Conservation (phyloP, 2,797 vertebrate genomes). For the Spondyliosoma cantharus region DNA sequence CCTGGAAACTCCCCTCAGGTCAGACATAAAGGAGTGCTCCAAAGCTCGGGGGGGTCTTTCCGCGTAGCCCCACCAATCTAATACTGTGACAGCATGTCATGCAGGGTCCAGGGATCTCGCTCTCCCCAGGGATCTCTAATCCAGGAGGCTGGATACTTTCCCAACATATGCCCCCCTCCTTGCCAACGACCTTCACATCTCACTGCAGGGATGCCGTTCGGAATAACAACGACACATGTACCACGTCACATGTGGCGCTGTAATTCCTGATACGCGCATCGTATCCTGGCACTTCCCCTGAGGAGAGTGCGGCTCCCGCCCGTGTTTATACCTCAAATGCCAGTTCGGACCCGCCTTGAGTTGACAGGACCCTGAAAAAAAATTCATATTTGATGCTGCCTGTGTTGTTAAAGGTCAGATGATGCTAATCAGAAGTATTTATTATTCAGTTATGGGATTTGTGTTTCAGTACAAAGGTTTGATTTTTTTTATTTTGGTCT, state of each 20-base stretch:
- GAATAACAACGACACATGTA: constrained; percentile 63
- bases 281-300: constrained; percentile 36
- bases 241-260: constrained; percentile 26
- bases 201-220: constrained; percentile 52
- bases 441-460: constrained; percentile 56
- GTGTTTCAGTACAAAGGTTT: constrained; percentile 35
- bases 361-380: constrained; percentile 37
- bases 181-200: constrained; percentile 71
- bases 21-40: constrained; percentile 49
- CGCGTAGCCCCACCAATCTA: constrained; percentile 55
- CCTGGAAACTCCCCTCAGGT: constrained; percentile 39
- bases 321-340: constrained; percentile 25
- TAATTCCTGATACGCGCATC: constrained; percentile 41
- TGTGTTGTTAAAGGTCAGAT: constrained; percentile 65
- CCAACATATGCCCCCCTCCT: constrained; percentile 50
- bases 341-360: constrained; percentile 19
- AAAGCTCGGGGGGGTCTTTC: constrained; percentile 56
- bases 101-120: constrained; percentile 44
- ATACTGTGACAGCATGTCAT: constrained; percentile 69
- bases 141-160: constrained; percentile 62
- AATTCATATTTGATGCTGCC: constrained; percentile 51
- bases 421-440: constrained; percentile 63
- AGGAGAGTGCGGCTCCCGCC: constrained; percentile 12
- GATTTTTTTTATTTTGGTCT: constrained; percentile 9
- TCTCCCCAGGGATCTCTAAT: constrained; percentile 71